Evolutionary conservation across 1,140 invertebrate genomes (phyloP), one percentile per base, ranked within the genome.

Genomic region (Macrobrachium nipponense): DNA sequence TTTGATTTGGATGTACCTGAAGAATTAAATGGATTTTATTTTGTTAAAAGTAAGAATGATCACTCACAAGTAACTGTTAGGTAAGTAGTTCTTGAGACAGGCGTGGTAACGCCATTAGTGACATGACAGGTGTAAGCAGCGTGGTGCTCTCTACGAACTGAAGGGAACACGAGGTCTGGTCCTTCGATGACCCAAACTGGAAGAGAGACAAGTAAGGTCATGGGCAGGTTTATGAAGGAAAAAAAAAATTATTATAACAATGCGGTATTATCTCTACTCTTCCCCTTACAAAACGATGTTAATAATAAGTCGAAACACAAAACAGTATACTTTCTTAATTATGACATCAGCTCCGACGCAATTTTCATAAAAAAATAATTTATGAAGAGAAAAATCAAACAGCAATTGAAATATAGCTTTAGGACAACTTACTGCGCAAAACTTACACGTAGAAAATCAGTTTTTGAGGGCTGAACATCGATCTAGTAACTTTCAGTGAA

Each of bases 61-160:
- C 18, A 80, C 87, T 86, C 27, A 89, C 88, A 89, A 20, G 86
- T 89, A 27, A 89, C 82, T 18, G 73, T 87, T 8, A 89, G 78
- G 60, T 87, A 77, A 0, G 88, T 89, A 70, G 84, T 86, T 18
- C 85, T 73, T 36, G 72, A 75, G 18, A 89, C 75, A 11, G 88
- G 85, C 15, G 86, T 77, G 0, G 88, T 89, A 43, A 72, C 68
- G 2, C 81, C 81, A 80, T 89, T 89, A 59, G 87, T 82, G 1
- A 89, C 82, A 15, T 79, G 73, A 60, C 88, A 89, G 60, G 82
- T 80, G 78, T 89, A 89, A 58, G 88, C 78, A 2, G 80, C 85
- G 0, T 76, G 59, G 36, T 89, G 88, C n/a, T 85, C 86, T 5
- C 88, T 75, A 15, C 86, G 60, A 18, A 89, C 88, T 11, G 76